A percentile compares a stretch with the other conserved stretches of the same genome.
Conservation (phyloP, 2,113 vertebrate genomes). For the Atlantisia rogersi region DNA sequence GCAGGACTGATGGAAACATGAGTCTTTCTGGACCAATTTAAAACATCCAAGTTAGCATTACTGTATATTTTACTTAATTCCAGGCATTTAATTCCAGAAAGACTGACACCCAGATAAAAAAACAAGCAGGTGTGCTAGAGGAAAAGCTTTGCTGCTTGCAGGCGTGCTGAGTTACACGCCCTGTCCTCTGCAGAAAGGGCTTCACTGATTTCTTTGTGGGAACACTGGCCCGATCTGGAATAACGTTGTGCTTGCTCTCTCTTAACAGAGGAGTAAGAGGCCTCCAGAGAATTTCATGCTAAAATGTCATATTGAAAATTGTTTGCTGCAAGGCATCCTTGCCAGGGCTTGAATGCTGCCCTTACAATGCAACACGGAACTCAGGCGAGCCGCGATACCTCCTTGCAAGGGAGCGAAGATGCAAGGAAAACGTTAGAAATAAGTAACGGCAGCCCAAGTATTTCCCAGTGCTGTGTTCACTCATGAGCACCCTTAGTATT, state of each 20-base stretch:
- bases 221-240: neutral
- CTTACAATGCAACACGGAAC: neutral
- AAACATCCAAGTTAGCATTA: neutral
- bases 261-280: neutral
- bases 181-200: neutral
- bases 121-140: neutral
- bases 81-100: neutral
- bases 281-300: neutral
- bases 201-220: neutral
- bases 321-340: neutral
- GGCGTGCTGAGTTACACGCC: neutral
- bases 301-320: neutral
- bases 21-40: neutral
- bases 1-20: neutral
- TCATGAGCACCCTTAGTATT: neutral
- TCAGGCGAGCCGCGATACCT: neutral
- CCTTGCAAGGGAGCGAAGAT: neutral
- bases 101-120: neutral
- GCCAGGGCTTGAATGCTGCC: neutral
- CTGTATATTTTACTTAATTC: neutral
- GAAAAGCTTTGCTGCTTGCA: neutral
- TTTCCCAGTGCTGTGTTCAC: neutral
- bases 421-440: neutral
- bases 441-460: neutral
- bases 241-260: neutral